Evolutionary conservation across 2,797 vertebrate genomes (phyloP).

Genomic region (Neostethus bicornis): DNA sequence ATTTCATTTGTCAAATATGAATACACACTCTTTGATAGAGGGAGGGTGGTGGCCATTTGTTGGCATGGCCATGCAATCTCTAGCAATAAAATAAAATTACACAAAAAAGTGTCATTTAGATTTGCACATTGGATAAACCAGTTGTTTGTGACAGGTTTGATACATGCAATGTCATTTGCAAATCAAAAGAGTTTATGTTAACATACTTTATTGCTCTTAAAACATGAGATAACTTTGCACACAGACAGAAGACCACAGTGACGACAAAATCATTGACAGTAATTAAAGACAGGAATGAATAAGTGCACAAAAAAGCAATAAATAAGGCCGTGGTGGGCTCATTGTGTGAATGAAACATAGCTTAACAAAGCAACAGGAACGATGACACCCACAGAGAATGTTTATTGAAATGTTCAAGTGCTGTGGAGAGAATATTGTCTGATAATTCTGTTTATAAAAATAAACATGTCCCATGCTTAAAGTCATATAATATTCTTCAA

Average conservation of each 20-base stretch:
- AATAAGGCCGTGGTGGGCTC: constrained; percentile 54
- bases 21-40: constrained; percentile 1
- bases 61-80: constrained; percentile 14
- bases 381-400: constrained; percentile 70
- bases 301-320: constrained; percentile 68
- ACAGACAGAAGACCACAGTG: constrained; percentile 82
- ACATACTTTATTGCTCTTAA: constrained; percentile 86
- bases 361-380: constrained; percentile 69
- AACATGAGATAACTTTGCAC: constrained; percentile 82
- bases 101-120: constrained; percentile 3
- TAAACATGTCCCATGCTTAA: constrained; percentile 84
- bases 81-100: constrained; percentile 8
- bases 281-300: constrained; percentile 74
- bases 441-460: constrained; percentile 83
- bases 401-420: constrained; percentile 61
- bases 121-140: constrained; percentile 23
- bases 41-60: background rate
- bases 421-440: constrained; percentile 62
- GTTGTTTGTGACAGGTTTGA: constrained; percentile 14
- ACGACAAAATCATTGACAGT: constrained; percentile 79
- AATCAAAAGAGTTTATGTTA: constrained; percentile 70
- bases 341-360: constrained; percentile 70
- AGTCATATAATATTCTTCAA: constrained; percentile 79
- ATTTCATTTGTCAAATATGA: too few relatives aligned
- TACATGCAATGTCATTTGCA: constrained; percentile 62